Evolutionary conservation across 2,888 invertebrate species (phyloP).

Genomic region (Acanthococcus lagerstroemiae): DNA sequence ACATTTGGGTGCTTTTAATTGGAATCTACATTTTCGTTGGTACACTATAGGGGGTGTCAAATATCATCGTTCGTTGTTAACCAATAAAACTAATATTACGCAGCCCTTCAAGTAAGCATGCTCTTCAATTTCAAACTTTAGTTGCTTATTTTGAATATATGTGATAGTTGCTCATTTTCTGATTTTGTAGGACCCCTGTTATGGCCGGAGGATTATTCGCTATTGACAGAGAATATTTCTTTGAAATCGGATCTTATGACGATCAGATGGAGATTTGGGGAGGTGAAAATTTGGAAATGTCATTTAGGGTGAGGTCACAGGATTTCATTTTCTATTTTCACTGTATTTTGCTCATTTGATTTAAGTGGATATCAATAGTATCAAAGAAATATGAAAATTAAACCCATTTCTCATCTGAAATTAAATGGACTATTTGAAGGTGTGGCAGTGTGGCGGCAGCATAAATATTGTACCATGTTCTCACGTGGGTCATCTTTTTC

Average conservation of each 20-base stretch:
- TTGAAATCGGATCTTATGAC: constrained; percentile 66
- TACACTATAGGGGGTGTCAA: constrained; percentile 53
- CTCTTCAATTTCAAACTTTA: background rate
- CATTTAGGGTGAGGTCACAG: constrained; percentile 76
- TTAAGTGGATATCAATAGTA: too few species aligned
- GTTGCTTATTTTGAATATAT: background rate
- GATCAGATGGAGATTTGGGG: constrained; percentile 82
- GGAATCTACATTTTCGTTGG: constrained; percentile 90
- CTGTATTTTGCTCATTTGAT: too few species aligned
- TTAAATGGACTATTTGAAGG: too few species aligned
- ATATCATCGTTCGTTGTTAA: background rate
- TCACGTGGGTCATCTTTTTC: constrained; percentile 85
- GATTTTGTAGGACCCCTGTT: constrained; percentile 57
- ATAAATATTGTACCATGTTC: constrained; percentile 88
- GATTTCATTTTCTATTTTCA: too few species aligned
- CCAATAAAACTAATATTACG: constrained; percentile 39
- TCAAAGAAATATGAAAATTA: too few species aligned
- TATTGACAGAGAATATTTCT: constrained; percentile 74
- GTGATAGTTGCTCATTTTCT: constrained; percentile 9
- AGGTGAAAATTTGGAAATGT: constrained; percentile 94
- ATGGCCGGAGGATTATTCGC: constrained; percentile 95
- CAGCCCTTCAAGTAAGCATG: constrained; percentile 47
- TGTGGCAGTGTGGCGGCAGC: constrained; percentile 89
- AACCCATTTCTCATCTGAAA: too few species aligned
- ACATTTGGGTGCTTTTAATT: constrained; percentile 97